A percentile compares a stretch with the other conserved stretches of the same genome.
Evolutionary conservation across 2,888 invertebrate species (phyloP).

Genomic region (Kuschelorhynchus macadamiae): DNA sequence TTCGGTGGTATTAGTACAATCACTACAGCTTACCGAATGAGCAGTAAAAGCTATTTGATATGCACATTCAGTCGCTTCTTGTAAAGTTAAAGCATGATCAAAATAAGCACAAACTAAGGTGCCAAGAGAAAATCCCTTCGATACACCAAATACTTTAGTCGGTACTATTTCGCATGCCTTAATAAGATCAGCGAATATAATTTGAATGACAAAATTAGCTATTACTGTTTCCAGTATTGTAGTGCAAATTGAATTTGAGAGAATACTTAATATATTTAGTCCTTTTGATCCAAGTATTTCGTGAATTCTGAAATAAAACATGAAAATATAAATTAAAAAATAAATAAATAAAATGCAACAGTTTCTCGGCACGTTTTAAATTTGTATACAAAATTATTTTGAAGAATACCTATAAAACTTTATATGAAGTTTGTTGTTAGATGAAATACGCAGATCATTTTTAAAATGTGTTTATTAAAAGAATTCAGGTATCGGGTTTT

Average conservation of each 20-base stretch:
- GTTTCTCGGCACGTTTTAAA: too few species aligned
- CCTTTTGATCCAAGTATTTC: conserved; percentile 75
- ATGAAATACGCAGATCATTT: too few species aligned
- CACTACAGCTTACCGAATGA: conserved; percentile 14
- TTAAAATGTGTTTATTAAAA: too few species aligned
- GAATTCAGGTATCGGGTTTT: too few species aligned
- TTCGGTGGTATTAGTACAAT: conserved; percentile 22
- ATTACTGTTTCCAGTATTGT: conserved; percentile 40
- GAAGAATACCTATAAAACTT: too few species aligned
- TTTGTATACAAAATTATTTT: too few species aligned
- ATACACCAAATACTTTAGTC: conserved; percentile 52
- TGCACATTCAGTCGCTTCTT: conserved; percentile 84
- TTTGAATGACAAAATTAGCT: conserved; percentile 72
- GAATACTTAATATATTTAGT: conserved; percentile 30
- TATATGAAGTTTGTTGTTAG: too few species aligned
- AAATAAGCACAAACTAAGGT: conserved; percentile 94
- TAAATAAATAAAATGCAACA: too few species aligned
- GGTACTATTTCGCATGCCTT: conserved; percentile 67
- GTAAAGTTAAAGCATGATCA: conserved; percentile 87
- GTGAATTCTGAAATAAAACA: conserved; percentile 14
- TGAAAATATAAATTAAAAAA: too few species aligned
- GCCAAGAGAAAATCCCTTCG: conserved; percentile 84
- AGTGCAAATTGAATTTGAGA: conserved; percentile 7
- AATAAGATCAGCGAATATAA: conserved; percentile 67
- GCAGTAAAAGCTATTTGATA: conserved; percentile 61